These are phyloP conservation scores for Drosophila suboccidentalis DNA, from an alignment of 2,888 invertebrate genomes.

Conservation along the genomic window DNA sequence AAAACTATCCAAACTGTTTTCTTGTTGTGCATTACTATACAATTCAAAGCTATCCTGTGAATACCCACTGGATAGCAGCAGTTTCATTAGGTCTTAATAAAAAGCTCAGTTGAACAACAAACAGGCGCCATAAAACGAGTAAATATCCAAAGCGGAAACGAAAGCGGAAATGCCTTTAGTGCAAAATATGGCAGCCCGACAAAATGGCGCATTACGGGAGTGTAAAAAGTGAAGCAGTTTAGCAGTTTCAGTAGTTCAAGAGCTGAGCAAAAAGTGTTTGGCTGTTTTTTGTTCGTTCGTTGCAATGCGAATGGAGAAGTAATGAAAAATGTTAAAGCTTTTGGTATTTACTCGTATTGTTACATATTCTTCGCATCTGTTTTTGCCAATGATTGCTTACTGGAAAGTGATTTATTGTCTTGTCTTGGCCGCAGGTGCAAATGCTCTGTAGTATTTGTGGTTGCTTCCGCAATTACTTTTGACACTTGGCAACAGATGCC, in stretches of 20 bases:
- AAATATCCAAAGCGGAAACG: constrained; percentile 33
- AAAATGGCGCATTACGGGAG: constrained; percentile 36
- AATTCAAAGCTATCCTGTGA: not conserved
- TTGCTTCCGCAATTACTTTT: constrained; percentile 68
- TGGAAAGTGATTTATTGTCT: constrained; percentile 68
- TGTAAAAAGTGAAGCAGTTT: constrained; percentile 43
- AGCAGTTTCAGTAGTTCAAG: constrained; percentile 5
- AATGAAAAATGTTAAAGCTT: constrained; percentile 18
- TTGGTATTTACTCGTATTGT: constrained; percentile 7
- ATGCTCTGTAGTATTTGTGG: constrained; percentile 17
- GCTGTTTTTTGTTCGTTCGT: constrained; percentile 28
- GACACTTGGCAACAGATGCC: constrained; percentile 48
- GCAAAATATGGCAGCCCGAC: constrained; percentile 37
- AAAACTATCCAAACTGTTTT: not conserved
- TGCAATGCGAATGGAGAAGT: not conserved
- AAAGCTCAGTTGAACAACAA: constrained; percentile 4
- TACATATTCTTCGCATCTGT: constrained; percentile 4
- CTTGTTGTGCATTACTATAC: not conserved
- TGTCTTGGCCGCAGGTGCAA: constrained; percentile 57
- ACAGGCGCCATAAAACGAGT: constrained; percentile 6
- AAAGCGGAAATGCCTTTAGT: constrained; percentile 32
- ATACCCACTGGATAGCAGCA: not conserved
- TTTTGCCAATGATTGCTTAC: constrained; percentile 22
- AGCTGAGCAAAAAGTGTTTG: constrained; percentile 36
- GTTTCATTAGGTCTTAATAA: not conserved